These are phyloP conservation scores for Ptyas mucosa DNA, from an alignment of 2,113 vertebrate species.

Conservation along the genomic window DNA sequence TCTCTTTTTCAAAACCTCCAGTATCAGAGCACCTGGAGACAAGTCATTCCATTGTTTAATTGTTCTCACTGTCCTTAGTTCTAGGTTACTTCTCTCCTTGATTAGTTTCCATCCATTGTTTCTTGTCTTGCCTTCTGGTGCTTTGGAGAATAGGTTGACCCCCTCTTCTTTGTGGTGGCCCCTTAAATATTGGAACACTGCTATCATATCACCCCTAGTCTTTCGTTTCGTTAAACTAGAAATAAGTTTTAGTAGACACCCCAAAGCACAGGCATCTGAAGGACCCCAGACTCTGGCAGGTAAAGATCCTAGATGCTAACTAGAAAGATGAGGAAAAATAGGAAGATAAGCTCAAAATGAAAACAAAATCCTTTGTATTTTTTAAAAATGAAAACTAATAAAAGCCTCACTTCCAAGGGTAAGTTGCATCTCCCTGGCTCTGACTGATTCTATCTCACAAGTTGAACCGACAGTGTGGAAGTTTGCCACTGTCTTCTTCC, in stretches of 20 bases:
- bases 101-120: too few species aligned
- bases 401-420: background rate
- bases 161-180: too few species aligned
- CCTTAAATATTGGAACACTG: too few species aligned
- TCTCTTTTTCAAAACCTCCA: too few species aligned
- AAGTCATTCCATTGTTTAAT: too few species aligned
- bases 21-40: too few species aligned
- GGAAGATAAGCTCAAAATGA: background rate
- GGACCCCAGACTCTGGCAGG: background rate
- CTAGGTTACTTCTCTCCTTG: too few species aligned
- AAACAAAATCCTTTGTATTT: background rate
- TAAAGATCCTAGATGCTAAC: background rate
- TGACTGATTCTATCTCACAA: background rate
- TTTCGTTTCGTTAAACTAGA: background rate
- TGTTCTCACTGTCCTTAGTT: too few species aligned
- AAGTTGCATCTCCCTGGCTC: background rate
- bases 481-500: background rate
- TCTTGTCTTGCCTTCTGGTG: too few species aligned
- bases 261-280: background rate
- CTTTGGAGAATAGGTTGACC: too few species aligned
- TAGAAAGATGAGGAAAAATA: background rate
- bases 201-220: too few species aligned
- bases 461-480: background rate
- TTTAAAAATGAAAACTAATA: background rate
- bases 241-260: background rate